Evolutionary conservation across 2,888 invertebrate species (phyloP).

Genomic region (Nyleta sp.): DNA sequence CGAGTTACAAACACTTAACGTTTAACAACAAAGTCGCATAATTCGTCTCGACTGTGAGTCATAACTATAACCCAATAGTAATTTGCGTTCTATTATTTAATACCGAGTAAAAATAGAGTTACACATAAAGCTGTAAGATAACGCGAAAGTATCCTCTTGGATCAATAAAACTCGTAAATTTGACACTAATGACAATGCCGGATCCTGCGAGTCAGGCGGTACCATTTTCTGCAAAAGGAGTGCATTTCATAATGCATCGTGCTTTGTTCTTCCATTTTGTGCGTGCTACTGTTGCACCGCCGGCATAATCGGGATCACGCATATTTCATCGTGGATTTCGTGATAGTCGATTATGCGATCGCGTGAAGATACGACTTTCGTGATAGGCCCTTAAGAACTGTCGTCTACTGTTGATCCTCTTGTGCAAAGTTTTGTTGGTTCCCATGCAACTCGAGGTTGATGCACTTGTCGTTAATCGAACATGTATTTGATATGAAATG

Average conservation of each 20-base stretch:
- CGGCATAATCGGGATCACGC: slow-evolving; percentile 20
- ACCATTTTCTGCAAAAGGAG: slow-evolving; percentile 1
- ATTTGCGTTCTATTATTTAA: no score
- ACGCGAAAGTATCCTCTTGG: no score
- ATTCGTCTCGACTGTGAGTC: no score
- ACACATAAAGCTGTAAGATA: no score
- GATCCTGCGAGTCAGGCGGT: not conserved
- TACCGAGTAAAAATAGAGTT: no score
- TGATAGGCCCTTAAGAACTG: slow-evolving; percentile 35
- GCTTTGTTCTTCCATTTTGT: slow-evolving; percentile 2
- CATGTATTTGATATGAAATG: not conserved
- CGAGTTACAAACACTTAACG: no score
- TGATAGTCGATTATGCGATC: slow-evolving; percentile 72
- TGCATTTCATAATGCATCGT: not conserved
- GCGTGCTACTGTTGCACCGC: not conserved
- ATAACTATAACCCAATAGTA: no score
- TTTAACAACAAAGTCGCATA: no score
- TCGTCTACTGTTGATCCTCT: slow-evolving; percentile 55
- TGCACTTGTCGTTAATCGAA: slow-evolving; percentile 23
- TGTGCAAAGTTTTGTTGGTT: slow-evolving; percentile 18
- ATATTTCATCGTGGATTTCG: slow-evolving; percentile 70
- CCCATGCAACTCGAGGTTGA: slow-evolving; percentile 27
- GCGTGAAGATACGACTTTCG: slow-evolving; percentile 69
- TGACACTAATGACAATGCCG: no score
- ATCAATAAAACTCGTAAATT: no score